Evolutionary conservation across 1,140 invertebrate genomes (phyloP).

Genomic region (Pentalonia nigronervosa): DNA sequence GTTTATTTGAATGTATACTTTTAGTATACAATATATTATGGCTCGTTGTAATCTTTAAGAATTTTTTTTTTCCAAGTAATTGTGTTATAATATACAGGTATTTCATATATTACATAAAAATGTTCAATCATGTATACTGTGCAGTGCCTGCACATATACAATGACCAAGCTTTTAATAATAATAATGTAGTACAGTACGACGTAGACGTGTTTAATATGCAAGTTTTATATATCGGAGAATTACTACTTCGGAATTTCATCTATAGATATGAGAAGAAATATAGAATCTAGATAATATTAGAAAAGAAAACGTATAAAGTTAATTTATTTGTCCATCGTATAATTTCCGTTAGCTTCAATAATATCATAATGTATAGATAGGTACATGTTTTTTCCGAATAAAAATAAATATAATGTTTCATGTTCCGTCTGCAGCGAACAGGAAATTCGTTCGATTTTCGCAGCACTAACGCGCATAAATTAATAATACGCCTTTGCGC

Average conservation of each 20-base stretch:
- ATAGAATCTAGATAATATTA: too few relatives aligned
- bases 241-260: background rate
- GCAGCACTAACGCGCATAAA: background rate
- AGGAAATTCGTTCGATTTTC: background rate
- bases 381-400: background rate
- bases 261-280: background rate
- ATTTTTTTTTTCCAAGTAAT: background rate
- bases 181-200: background rate
- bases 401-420: background rate
- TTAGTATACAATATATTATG: background rate
- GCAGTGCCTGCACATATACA: background rate
- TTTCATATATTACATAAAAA: background rate
- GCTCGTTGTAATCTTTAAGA: background rate
- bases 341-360: background rate
- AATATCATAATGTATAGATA: background rate
- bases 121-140: background rate
- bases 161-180: background rate
- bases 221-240: background rate
- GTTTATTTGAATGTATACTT: background rate
- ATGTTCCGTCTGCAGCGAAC: background rate
- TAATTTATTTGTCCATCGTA: background rate
- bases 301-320: background rate
- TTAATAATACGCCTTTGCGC: background rate
- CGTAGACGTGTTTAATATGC: background rate
- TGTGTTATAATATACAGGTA: too few relatives aligned